phyloP scores from a whole-genome alignment of 2,888 invertebrate species.

The Shargacucullia verbasci region DNA sequence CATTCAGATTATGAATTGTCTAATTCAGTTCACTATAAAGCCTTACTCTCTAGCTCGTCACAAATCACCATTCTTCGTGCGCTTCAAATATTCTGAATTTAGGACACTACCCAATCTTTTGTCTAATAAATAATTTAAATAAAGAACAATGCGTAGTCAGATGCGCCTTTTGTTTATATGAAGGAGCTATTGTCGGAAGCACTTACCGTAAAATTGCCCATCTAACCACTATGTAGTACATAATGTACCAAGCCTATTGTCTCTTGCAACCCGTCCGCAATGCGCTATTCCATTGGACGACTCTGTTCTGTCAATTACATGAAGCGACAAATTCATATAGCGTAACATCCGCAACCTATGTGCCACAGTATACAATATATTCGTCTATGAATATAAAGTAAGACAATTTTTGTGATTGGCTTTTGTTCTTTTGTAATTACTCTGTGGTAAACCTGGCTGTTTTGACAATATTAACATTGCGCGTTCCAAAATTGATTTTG shows the following conservation, averaged over 20 bases:
- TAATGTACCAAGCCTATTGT: conserved; percentile 59
- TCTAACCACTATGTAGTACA: conserved; percentile 64
- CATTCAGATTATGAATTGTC: too few species aligned
- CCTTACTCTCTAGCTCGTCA: background rate
- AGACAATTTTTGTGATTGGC: conserved; percentile 42
- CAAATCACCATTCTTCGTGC: conserved; percentile 12
- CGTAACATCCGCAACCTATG: conserved; percentile 57
- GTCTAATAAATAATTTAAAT: conserved; percentile 71
- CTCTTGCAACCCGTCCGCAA: conserved; percentile 54
- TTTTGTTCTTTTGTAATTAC: conserved; percentile 52
- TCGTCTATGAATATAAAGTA: conserved; percentile 32
- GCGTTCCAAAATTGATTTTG: conserved; percentile 25
- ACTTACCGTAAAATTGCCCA: conserved; percentile 84
- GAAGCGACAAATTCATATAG: conserved; percentile 76
- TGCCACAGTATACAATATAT: conserved; percentile 48
- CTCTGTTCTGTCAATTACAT: conserved; percentile 65
- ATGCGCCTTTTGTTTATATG: conserved; percentile 75
- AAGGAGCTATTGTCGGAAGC: conserved; percentile 79
- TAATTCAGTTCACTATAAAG: background rate
- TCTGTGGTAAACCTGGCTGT: conserved; percentile 50
- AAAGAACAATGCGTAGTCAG: conserved; percentile 73
- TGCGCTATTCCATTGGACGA: conserved; percentile 68
- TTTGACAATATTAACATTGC: conserved; percentile 33
- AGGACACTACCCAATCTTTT: conserved; percentile 64
- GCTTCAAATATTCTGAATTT: conserved; percentile 37